Percentiles rank a stretch among this genome's conserved stretches.
Evolutionary conservation across 2,113 vertebrate genomes (phyloP).

Genomic region (Glaucidium brasilianum): DNA sequence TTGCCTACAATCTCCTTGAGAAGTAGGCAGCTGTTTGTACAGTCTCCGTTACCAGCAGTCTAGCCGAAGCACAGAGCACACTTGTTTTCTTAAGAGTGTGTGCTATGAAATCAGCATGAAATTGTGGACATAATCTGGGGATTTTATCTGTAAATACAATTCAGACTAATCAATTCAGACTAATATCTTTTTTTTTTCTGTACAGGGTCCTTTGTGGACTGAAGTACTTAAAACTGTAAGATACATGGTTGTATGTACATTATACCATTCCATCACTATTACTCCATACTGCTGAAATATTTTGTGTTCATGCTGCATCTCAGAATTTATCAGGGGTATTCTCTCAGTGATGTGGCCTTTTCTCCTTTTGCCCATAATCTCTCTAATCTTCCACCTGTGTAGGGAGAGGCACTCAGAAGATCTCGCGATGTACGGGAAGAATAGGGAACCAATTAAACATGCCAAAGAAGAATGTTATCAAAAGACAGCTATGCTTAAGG

Average conservation of each 20-base stretch:
- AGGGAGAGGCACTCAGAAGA: no score
- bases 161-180: background rate
- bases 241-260: background rate
- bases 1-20: background rate
- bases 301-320: background rate
- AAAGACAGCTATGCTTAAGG: no score
- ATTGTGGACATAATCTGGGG: background rate
- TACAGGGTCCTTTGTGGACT: fast-evolving
- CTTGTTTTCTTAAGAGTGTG: background rate
- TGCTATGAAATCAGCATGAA: background rate
- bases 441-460: no score
- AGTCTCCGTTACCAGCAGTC: background rate
- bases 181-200: background rate
- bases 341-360: background rate
- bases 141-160: background rate
- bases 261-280: background rate
- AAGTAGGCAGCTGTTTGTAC: background rate
- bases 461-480: no score
- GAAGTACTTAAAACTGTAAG: background rate
- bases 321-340: background rate
- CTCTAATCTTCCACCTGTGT: background rate
- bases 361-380: background rate
- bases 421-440: no score
- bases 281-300: background rate
- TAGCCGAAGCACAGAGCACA: background rate